phyloP scores from a whole-genome alignment of 2,888 invertebrate genomes.

The Aphrophora alni region DNA sequence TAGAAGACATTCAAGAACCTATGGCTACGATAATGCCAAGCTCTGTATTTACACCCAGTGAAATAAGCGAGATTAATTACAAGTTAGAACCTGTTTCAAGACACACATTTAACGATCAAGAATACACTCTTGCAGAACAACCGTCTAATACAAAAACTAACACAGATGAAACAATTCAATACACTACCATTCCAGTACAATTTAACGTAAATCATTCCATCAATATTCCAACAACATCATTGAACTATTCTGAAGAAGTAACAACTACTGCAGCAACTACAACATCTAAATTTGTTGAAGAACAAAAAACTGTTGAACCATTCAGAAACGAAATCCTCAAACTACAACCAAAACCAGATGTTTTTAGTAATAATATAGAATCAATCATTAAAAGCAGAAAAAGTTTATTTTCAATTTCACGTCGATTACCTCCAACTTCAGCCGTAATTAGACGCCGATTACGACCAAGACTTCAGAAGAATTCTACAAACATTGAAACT shows the following conservation, averaged over 20 bases:
- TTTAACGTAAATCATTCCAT: no score
- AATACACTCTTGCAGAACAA: background rate
- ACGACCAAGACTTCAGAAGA: slow-evolving; percentile 37
- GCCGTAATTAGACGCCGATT: slow-evolving; percentile 49
- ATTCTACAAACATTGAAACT: slow-evolving; percentile 24
- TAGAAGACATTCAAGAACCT: background rate
- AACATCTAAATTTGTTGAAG: slow-evolving; percentile 29
- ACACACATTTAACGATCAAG: background rate
- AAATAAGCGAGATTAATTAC: slow-evolving; percentile 30
- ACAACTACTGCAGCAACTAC: slow-evolving; percentile 34
- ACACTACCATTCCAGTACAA: slow-evolving; percentile 3
- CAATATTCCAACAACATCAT: background rate
- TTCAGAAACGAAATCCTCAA: slow-evolving; percentile 5
- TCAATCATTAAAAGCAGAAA: slow-evolving; percentile 44
- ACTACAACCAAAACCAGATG: slow-evolving; percentile 7
- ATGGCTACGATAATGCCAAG: background rate
- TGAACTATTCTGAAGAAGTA: background rate
- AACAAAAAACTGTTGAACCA: slow-evolving; percentile 24
- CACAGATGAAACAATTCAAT: background rate
- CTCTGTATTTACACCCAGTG: slow-evolving; percentile 28
- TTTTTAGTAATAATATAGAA: slow-evolving; percentile 20
- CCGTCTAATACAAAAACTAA: background rate
- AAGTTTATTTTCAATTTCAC: slow-evolving; percentile 46
- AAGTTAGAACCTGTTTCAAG: slow-evolving; percentile 25
- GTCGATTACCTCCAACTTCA: slow-evolving; percentile 49